Evolutionary conservation across 2,797 vertebrate species (phyloP), one percentile per base, ranked within the genome.

Genomic region (Rhinella marina): DNA sequence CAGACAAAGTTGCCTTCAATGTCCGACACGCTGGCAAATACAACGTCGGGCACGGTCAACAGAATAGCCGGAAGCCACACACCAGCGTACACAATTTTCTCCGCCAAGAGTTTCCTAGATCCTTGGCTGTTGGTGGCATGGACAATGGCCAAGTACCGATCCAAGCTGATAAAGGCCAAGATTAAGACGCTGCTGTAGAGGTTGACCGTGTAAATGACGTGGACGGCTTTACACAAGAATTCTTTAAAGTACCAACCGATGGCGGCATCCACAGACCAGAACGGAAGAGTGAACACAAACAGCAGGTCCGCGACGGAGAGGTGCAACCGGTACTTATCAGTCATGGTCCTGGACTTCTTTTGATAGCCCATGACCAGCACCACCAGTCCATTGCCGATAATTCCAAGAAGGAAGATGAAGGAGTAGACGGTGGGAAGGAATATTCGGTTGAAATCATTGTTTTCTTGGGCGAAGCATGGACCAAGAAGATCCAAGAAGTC

Each of bases 151-250:
- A 99, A 90, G 93, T 99, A 99, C 3, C 98, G 93, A 90, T 99
- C 98, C 54, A 99, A 91, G 79, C 98, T 99, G 92, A 99, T 99
- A 90, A 99, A 99, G 81, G 98, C 98, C 93, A 99, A 93, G 91
- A 99, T 99, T 81, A 99, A 91, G 75, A 99, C 98, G 3, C 98
- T 99, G 94, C 98, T 97, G 82, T 99, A 99, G 86, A 99, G 93
- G 93, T 99, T 99, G 91, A 99, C 94, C 0, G 98, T 99, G 94
- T 99, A 99, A 93, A 99, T 98, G 93, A 98, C 92, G 88, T 99
- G 97, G 88, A 99, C 96, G 0, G 96, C 94, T 83, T 97, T 97
- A 84, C 98, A 99, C 8, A 99, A 92, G 88, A 97, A 93, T 0
- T 94, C 89, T 48, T 98, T 97, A 0, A 99, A 99, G 93, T 97